Evolutionary conservation across 2,797 vertebrate genomes (phyloP).

Genomic region (Channa striata): DNA sequence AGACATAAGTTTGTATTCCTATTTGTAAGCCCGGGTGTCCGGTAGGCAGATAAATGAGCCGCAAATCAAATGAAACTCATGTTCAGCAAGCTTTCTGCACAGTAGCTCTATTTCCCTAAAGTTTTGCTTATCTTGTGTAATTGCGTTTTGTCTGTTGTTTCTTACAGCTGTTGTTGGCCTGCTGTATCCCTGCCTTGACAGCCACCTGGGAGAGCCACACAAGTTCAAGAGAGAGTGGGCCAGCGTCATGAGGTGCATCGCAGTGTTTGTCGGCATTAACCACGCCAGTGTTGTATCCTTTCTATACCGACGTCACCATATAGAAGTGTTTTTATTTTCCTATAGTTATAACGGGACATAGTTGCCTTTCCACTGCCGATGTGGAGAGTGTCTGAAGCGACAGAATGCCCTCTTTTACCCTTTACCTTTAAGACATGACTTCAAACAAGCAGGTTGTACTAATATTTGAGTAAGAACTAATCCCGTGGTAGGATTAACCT

Average conservation of each 20-base stretch:
- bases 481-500: not conserved
- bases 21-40: not conserved
- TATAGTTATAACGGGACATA: not conserved
- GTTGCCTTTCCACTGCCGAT: not conserved
- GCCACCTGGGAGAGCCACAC: constrained; percentile 96
- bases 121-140: constrained; percentile 64
- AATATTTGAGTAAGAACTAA: constrained; percentile 50
- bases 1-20: not conserved
- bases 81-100: constrained; percentile 44
- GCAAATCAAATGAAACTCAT: constrained; percentile 39
- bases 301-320: not conserved
- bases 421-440: not conserved
- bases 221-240: constrained; percentile 99
- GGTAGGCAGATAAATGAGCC: constrained; percentile 31
- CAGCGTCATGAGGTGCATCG: constrained; percentile 98
- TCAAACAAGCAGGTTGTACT: constrained; percentile 1
- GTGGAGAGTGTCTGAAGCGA: not conserved
- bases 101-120: constrained; percentile 29
- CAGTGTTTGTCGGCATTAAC: constrained; percentile 98
- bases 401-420: not conserved
- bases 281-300: constrained; percentile 99
- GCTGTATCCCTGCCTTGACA: constrained; percentile 97
- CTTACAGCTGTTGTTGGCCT: constrained; percentile 93
- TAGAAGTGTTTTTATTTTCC: not conserved
- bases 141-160: constrained; percentile 42